Percentiles rank a stretch among this genome's conserved stretches.
These are phyloP conservation scores for Diabrotica virgifera DNA, from an alignment of 1,140 invertebrate species.

Conservation along the genomic window DNA sequence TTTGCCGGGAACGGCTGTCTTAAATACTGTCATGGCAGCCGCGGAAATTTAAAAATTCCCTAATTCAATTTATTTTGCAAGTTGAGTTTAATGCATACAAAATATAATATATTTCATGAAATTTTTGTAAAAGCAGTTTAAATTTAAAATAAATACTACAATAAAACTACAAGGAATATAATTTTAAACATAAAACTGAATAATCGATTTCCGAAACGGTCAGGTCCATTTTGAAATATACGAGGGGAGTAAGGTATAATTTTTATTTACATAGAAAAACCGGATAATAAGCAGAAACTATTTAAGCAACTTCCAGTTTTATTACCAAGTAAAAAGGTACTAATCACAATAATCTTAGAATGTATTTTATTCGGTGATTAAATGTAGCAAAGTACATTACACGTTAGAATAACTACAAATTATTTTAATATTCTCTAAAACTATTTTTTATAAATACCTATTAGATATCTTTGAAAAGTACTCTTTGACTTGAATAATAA, in stretches of 20 bases:
- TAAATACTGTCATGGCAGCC: conserved; percentile 37
- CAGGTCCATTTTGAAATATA: conserved; percentile 19
- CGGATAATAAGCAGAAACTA: background rate
- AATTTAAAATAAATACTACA: too few relatives aligned
- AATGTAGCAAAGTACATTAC: too few relatives aligned
- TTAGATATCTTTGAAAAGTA: too few relatives aligned
- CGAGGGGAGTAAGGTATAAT: conserved; percentile 13
- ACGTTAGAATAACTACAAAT: too few relatives aligned
- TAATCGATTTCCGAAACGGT: conserved; percentile 21
- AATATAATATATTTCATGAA: background rate
- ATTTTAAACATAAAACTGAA: background rate
- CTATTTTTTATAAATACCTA: too few relatives aligned
- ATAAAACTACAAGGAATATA: too few relatives aligned
- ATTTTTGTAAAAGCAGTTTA: background rate
- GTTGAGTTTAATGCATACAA: too few relatives aligned
- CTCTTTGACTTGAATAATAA: too few relatives aligned
- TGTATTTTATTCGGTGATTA: too few relatives aligned
- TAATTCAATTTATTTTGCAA: too few relatives aligned
- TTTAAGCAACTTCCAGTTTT: background rate
- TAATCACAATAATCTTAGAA: too few relatives aligned
- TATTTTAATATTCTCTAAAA: too few relatives aligned
- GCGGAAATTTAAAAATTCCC: conserved; percentile 17
- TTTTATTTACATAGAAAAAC: conserved; percentile 8
- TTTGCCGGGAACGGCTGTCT: conserved; percentile 32
- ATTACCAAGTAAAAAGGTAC: background rate